Evolutionary conservation across 2,113 vertebrate species (phyloP), one percentile per base, ranked within the genome.

Genomic region (Neolamprologus hecqui): DNA sequence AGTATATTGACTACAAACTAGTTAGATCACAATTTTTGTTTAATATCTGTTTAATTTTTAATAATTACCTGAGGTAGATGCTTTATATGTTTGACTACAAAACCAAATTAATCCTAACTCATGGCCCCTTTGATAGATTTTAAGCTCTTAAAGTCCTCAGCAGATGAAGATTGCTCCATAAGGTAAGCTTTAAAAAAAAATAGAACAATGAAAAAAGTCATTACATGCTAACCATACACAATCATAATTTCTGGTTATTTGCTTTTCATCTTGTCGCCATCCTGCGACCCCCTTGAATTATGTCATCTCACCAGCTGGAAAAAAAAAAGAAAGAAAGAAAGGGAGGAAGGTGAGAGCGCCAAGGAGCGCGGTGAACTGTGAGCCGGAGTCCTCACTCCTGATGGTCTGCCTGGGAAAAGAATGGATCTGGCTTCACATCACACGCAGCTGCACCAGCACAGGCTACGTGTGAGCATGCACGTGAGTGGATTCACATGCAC

Each of bases 321-420:
- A 47, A 75, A 21, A 42, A 55, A 31, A 81, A 70, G 79, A 73
- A 26, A 58, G 77, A 35, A 82, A 58, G 33, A 85, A 45, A 53
- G 51, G 79, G 57, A 81, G 68, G 37, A 82, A 68, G 40, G 57
- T 55, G 26, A 68, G 60, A 45, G 55, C 26, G 33, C 31, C n/a
- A 75, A 42, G 51, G 65, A 84, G 33, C 17, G 4, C 45, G 58
- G 54, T 82, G 80, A 79, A 58, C 57, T 37, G 42, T 14, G 58
- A 84, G 58, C 83, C 12, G 8, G 58, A 84, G 82, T 92, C 88
- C 35, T 91, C 85, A 2, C 42, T 84, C 84, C 54, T 81, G 89
- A 89, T 53, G 87, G 80, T 80, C 81, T 84, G 88, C 90, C 90
- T 90, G 92, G 90, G 93, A 90, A 93, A 90, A 60, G 51, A 90